phyloP scores from a whole-genome alignment of 2,888 invertebrate species.

The Hydroisotoma schaefferi region DNA sequence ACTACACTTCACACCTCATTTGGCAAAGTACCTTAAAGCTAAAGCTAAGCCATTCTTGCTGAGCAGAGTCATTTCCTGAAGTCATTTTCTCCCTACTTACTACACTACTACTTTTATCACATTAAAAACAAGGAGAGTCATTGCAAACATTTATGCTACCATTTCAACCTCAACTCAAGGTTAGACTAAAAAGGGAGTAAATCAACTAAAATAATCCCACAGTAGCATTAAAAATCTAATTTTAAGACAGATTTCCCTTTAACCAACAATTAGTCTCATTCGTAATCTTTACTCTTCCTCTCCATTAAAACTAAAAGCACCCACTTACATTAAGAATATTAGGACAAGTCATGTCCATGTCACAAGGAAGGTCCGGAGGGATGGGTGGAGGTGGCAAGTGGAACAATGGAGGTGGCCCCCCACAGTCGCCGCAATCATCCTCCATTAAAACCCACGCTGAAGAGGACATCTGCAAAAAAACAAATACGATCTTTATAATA shows the following conservation, averaged over 20 bases:
- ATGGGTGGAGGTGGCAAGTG: conserved; percentile 48
- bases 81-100: not conserved
- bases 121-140: too few species aligned
- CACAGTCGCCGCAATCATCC: conserved; percentile 46
- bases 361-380: conserved; percentile 48
- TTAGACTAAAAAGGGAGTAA: too few species aligned
- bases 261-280: too few species aligned
- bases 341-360: conserved; percentile 48
- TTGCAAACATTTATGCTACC: too few species aligned
- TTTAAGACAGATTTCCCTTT: too few species aligned
- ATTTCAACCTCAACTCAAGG: too few species aligned
- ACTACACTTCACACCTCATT: conserved; percentile 24
- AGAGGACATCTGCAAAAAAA: conserved; percentile 47
- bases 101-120: not conserved
- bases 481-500: conserved; percentile 12
- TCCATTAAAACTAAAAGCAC: too few species aligned
- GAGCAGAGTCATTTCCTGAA: conserved; percentile 8
- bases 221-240: too few species aligned
- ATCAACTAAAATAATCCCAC: too few species aligned
- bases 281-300: too few species aligned
- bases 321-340: conserved; percentile 47
- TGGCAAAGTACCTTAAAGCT: not conserved
- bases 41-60: too few species aligned
- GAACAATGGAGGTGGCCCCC: conserved; percentile 47
- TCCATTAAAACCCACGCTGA: conserved; percentile 49